Evolutionary conservation across 2,888 invertebrate species (phyloP), one percentile per base, ranked within the genome.

Genomic region (Eupithecia vulgata): DNA sequence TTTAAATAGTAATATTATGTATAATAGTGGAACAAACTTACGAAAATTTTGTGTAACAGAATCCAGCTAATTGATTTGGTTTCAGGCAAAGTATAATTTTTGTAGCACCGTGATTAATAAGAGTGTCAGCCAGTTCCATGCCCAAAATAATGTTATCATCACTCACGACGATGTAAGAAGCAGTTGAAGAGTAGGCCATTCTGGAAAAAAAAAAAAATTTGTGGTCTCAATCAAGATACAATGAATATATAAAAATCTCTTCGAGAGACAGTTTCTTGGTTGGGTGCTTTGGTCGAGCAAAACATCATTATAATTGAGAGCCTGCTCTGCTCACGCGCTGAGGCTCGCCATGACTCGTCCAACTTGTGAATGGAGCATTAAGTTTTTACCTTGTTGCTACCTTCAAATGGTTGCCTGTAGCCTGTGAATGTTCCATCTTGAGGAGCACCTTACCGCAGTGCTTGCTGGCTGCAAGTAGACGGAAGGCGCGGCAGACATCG

Each of bases 401-500:
- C 57, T 81, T 78, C 10, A 85, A 73, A 15, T 83, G 82, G 59
- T 83, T 71, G 21, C 69, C 79, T 35, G 80, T 62, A 15, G 78
- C 74, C 4, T 82, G 81, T 5, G 82, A 80, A 59, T 83, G 84
- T 37, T 80, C 83, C 81, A 90, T 82, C 42, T 68, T 82, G 25
- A 90, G 80, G 2, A 90, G 68, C 25, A 87, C 85, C 71, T 83
- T 83, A 0, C 88, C 88, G 15, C 81, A 77, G 81, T 98, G 97
- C 84, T 97, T 97, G 45, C 97, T 95, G 0, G 93, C 88, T 0
- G 95, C 92, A 90, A 96, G 91, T 0, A 93, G 92, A 74, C 83
- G 92, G 84, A 97, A 97, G 0, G 97, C 97, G 73, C 94, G 91
- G 83, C 97, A 96, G 0, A 97, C 88, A 81, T 97, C 95, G 71